phyloP scores from a whole-genome alignment of 2,113 vertebrate genomes.

The Glaucomys volans region DNA sequence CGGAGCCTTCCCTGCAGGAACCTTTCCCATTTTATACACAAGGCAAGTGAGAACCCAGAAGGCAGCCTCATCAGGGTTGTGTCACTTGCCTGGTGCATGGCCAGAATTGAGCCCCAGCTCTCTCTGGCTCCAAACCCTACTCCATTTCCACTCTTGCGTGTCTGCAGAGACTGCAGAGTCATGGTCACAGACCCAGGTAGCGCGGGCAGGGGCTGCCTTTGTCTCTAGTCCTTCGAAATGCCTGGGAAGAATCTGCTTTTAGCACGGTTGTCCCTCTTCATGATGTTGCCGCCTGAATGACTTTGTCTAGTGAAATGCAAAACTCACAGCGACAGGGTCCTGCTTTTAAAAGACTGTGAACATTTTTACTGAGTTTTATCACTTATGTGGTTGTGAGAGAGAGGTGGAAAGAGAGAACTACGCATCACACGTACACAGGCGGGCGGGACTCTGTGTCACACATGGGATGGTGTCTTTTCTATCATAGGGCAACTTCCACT shows the following conservation, averaged over 20 bases:
- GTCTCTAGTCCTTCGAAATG: neutral
- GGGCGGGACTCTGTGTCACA: neutral
- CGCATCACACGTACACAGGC: fast-evolving
- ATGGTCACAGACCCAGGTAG: neutral
- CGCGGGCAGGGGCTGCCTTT: fast-evolving
- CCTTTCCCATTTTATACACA: fast-evolving
- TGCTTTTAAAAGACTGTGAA: neutral
- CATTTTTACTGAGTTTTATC: neutral
- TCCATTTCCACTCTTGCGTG: neutral
- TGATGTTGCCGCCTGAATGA: neutral
- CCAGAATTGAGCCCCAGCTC: fast-evolving
- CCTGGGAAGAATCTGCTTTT: neutral
- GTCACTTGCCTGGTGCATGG: fast-evolving
- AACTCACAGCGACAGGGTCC: neutral
- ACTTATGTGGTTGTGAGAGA: neutral
- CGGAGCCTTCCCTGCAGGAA: fast-evolving
- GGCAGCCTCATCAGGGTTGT: fast-evolving
- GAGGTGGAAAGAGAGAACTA: neutral
- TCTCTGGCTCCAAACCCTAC: neutral
- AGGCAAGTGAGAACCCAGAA: neutral
- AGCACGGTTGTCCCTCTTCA: neutral
- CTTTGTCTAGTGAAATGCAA: neutral
- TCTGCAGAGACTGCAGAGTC: fast-evolving
- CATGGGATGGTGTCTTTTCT: neutral
- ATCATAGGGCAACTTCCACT: neutral